Evolutionary conservation across 2,888 invertebrate genomes (phyloP), one percentile per base, ranked within the genome.

Genomic region (Bedellia somnulentella): DNA sequence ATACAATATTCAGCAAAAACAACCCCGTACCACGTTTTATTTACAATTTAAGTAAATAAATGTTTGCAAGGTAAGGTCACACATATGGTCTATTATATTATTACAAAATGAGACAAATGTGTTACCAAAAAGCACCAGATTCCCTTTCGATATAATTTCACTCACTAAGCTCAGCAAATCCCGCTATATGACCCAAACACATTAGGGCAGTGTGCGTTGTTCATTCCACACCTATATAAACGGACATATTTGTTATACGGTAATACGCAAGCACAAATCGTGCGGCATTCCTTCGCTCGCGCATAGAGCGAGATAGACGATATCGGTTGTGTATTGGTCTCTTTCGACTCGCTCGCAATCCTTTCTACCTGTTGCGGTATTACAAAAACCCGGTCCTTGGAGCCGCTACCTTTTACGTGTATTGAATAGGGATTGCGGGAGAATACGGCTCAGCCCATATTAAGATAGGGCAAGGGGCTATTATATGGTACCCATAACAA

Each of bases 61-160:
- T n/a, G n/a, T n/a, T n/a, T n/a, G n/a, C n/a, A n/a, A n/a, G n/a
- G n/a, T n/a, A n/a, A n/a, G n/a, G n/a, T n/a, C n/a, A n/a, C n/a
- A n/a, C n/a, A n/a, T n/a, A n/a, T n/a, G n/a, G n/a, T n/a, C n/a
- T n/a, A n/a, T n/a, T n/a, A n/a, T n/a, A n/a, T n/a, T n/a, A n/a
- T n/a, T n/a, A n/a, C n/a, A n/a, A n/a, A n/a, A n/a, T n/a, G n/a
- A n/a, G n/a, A n/a, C n/a, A n/a, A n/a, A n/a, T n/a, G n/a, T n/a
- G n/a, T n/a, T n/a, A n/a, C 29, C 52, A 59, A 57, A 71, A 70
- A 71, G 59, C 46, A 61, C 55, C 70, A 73, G 67, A 75, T 55
- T 75, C 75, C 70, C 75, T 75, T 75, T 75, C 75, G 60, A 63
- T 73, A 59, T 70, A 66, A 73, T 75, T 75, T 75, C 75, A 73